Evolutionary conservation across 2,113 vertebrate genomes (phyloP).

Genomic region (Zonotrichia leucophrys): DNA sequence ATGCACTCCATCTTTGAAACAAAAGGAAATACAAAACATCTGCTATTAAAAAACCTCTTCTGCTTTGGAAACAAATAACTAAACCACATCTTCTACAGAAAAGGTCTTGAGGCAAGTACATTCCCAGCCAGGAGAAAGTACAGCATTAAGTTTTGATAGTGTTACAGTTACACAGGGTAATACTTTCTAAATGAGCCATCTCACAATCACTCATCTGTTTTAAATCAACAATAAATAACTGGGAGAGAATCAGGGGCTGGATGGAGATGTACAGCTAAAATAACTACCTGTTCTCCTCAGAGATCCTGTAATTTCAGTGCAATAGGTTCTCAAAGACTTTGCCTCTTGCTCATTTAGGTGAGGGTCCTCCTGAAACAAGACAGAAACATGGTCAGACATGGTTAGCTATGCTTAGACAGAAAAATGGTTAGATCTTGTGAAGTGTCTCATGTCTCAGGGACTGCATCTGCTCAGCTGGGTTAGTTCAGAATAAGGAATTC

Average conservation of each 20-base stretch:
- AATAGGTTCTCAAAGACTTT: not conserved
- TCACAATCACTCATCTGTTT: not conserved
- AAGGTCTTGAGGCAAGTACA: not conserved
- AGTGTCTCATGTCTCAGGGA: not conserved
- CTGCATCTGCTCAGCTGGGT: not conserved
- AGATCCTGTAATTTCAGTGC: not conserved
- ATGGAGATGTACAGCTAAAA: not conserved
- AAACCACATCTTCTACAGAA: not conserved
- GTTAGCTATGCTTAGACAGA: not conserved
- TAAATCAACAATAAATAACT: not conserved
- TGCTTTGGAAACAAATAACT: not conserved
- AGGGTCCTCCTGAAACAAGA: conserved; percentile 54
- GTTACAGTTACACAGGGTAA: not conserved
- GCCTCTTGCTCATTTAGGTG: not conserved
- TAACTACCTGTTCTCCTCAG: conserved; percentile 56
- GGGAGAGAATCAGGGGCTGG: not conserved
- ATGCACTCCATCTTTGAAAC: not conserved
- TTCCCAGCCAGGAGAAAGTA: not conserved
- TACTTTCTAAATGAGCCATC: not conserved
- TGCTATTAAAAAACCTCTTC: not conserved
- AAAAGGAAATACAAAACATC: not conserved
- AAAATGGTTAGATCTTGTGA: not conserved
- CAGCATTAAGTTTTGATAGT: not conserved
- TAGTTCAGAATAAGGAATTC: not conserved
- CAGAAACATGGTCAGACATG: not conserved